These are phyloP conservation scores for Cephus nigrinus DNA, from an alignment of 2,888 invertebrate species.

Conservation along the genomic window DNA sequence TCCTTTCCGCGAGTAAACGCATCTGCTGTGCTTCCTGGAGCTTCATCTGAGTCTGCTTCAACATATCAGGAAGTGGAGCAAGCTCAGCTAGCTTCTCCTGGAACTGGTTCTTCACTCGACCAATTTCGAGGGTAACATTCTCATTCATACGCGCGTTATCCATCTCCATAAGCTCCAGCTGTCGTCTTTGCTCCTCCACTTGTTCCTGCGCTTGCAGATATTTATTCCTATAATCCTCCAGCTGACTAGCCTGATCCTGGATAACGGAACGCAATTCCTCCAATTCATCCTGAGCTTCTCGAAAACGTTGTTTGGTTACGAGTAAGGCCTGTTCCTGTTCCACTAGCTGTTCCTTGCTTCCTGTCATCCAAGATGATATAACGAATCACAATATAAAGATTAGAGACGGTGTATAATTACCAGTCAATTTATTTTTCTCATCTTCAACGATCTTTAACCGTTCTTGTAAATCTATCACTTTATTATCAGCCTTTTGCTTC, in stretches of 20 bases:
- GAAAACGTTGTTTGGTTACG: constrained; percentile 69
- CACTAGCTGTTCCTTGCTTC: constrained; percentile 73
- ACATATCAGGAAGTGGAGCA: constrained; percentile 76
- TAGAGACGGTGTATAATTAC: constrained; percentile 22
- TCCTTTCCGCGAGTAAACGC: constrained; percentile 75
- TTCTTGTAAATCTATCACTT: constrained; percentile 71
- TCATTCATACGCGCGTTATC: constrained; percentile 78
- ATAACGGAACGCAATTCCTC: constrained; percentile 71
- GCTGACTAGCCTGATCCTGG: constrained; percentile 75
- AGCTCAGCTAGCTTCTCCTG: constrained; percentile 79
- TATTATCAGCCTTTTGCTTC: constrained; percentile 72
- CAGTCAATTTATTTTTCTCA: constrained; percentile 60
- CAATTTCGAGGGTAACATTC: constrained; percentile 78
- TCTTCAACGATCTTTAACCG: constrained; percentile 63
- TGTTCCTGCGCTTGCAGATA: constrained; percentile 74
- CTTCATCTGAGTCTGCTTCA: constrained; percentile 76
- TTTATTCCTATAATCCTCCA: constrained; percentile 78
- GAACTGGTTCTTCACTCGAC: constrained; percentile 76
- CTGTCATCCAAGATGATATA: constrained; percentile 41
- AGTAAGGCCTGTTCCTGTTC: constrained; percentile 72
- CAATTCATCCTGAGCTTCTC: constrained; percentile 73
- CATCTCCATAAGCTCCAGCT: constrained; percentile 78
- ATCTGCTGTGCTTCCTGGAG: constrained; percentile 77
- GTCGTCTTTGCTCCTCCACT: constrained; percentile 77
- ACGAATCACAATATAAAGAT: constrained; percentile 7